A percentile compares a stretch with the other conserved stretches of the same genome.
These are phyloP conservation scores for Drosophila basisetae DNA, from an alignment of 2,888 invertebrate species.

Conservation along the genomic window DNA sequence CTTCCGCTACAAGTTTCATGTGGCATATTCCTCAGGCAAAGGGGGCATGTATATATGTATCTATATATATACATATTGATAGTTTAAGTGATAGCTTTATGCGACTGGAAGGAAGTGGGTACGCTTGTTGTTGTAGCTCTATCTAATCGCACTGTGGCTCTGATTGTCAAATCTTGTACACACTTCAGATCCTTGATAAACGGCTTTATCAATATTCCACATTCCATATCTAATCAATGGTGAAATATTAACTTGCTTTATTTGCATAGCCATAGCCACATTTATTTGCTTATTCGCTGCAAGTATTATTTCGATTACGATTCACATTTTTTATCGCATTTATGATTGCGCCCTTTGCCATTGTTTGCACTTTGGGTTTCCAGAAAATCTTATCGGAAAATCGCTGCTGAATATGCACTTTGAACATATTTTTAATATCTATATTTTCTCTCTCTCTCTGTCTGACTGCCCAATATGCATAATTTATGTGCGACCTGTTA, in stretches of 20 bases:
- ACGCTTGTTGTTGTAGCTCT: conserved; percentile 10
- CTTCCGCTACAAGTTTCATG: conserved; percentile 55
- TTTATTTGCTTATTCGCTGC: conserved; percentile 61
- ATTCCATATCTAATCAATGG: conserved; percentile 64
- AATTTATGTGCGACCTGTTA: conserved; percentile 46
- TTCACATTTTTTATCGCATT: conserved; percentile 23
- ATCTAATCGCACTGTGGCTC: conserved; percentile 40
- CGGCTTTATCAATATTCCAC: conserved; percentile 15
- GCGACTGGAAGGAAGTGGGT: not conserved
- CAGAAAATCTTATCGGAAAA: conserved; percentile 52
- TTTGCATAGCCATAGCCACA: conserved; percentile 48
- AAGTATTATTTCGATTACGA: conserved; percentile 45
- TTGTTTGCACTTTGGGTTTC: conserved; percentile 44
- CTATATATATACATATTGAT: not conserved
- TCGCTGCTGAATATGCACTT: conserved; percentile 1
- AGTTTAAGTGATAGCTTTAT: conserved; percentile 11
- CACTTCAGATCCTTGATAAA: conserved; percentile 48
- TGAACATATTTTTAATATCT: conserved; percentile 2
- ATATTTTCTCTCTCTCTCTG: not conserved
- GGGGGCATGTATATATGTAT: not conserved
- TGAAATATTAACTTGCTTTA: conserved; percentile 62
- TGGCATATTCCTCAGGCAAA: conserved; percentile 26
- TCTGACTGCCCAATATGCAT: conserved; percentile 10
- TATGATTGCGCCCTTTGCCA: conserved; percentile 7
- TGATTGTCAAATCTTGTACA: conserved; percentile 44